Percentiles rank a stretch among this genome's conserved stretches.
Conservation (phyloP, 2,888 invertebrate species). For the Phaedon cochleariae region DNA sequence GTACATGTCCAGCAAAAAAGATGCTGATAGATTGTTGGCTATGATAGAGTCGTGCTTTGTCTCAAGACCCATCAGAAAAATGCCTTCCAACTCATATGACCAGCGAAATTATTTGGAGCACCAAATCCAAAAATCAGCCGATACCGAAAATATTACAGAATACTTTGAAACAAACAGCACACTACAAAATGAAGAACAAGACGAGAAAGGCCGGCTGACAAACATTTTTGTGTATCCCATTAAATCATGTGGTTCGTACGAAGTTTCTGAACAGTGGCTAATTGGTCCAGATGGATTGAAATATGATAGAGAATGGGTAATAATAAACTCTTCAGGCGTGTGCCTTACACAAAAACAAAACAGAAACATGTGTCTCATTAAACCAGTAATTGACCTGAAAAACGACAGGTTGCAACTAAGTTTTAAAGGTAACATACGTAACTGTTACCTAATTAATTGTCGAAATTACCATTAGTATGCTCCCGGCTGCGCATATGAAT, state of each 20-base stretch:
- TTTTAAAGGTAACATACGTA: conserved; percentile 67
- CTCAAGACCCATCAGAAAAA: conserved; percentile 60
- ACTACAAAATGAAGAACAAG: too few species aligned
- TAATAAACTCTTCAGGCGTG: conserved; percentile 81
- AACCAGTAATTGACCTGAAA: conserved; percentile 74
- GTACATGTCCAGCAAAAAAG: conserved; percentile 80
- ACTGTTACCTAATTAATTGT: background rate
- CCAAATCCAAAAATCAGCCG: background rate
- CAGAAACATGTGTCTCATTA: conserved; percentile 79
- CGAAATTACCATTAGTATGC: too few species aligned
- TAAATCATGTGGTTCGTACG: conserved; percentile 88
- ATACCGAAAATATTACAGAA: too few species aligned
- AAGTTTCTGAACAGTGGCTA: conserved; percentile 74
- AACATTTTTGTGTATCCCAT: conserved; percentile 80
- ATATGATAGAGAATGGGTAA: conserved; percentile 95
- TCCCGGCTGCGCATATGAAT: too few species aligned
- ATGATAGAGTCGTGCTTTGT: conserved; percentile 84
- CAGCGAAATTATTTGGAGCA: conserved; percentile 17
- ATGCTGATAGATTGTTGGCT: conserved; percentile 75
- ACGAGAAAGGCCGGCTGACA: conserved; percentile 37
- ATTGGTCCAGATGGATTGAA: conserved; percentile 80
- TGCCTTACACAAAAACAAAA: conserved; percentile 90
- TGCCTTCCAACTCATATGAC: conserved; percentile 26
- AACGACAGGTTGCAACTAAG: conserved; percentile 66
- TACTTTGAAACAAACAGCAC: too few species aligned